Evolutionary conservation across 2,113 vertebrate genomes (phyloP), one percentile per base, ranked within the genome.

Genomic region (Hippocampus guttulatus): DNA sequence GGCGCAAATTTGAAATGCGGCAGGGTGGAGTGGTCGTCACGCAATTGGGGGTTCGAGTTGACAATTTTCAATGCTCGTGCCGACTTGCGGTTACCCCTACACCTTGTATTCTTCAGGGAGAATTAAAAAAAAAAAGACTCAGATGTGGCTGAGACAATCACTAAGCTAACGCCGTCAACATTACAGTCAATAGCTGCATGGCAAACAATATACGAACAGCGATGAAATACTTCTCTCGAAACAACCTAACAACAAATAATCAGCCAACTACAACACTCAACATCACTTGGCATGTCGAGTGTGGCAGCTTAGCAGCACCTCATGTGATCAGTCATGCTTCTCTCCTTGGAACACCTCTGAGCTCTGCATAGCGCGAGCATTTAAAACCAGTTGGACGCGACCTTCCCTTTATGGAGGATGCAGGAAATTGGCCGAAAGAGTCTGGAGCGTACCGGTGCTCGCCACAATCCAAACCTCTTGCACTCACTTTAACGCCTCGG

Each of bases 241-340:
- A 45, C 10, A 45, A 45, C 43, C 43, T 14, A 45, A 45, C 21
- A 23, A n/a, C 20, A 52, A 55, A 8, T 21, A 6, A 38, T 4
- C 10, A 55, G n/a, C 11, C n/a, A 55, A 11, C n/a, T 12, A 3
- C 23, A 11, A 33, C 7, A 27, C 15, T 27, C 40, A 70, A 73
- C 69, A 51, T 27, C 71, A 76, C 79, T 33, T 61, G 16, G 58
- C 15, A 70, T 77, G 83, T 21, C 75, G 16, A 58, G 58, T 80
- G 54, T 62, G 64, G 52, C 63, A 80, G 83, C 79, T 85, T 83
- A 88, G 82, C 79, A 84, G 82, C 78, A 75, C 68, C 80, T 43
- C 85, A 91, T 88, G 82, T 91, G 89, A 92, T 79, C 40, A 57
- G 82, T 90, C 88, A 88, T 86, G 85, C 84, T 68, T 77, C 68